These are phyloP conservation scores for Caenorhabditis virilis DNA, from an alignment of 2,888 invertebrate species.

Conservation along the genomic window DNA sequence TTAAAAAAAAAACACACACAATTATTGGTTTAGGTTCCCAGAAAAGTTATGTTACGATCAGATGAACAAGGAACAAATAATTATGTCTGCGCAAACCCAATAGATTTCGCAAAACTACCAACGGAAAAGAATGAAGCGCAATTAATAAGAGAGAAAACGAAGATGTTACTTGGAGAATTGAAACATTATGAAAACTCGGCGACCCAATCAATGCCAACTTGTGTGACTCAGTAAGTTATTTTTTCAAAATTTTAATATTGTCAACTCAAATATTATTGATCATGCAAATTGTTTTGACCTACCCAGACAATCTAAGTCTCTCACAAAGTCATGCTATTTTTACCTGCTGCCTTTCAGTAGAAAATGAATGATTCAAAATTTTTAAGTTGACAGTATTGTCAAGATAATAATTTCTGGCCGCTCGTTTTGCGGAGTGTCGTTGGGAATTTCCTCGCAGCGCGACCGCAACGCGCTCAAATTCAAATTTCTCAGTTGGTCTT, in stretches of 20 bases:
- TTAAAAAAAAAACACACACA: constrained; percentile 2
- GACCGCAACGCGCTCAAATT: too few species aligned
- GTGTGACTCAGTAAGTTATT: constrained; percentile 39
- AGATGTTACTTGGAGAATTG: constrained; percentile 49
- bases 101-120: constrained; percentile 33
- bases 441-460: too few species aligned
- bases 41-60: constrained; percentile 33
- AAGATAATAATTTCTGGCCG: too few species aligned
- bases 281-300: too few species aligned
- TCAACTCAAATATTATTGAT: too few species aligned
- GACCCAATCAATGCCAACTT: constrained; percentile 11
- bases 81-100: constrained; percentile 45
- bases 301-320: too few species aligned
- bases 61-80: constrained; percentile 31
- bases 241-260: background rate
- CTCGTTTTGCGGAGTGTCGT: too few species aligned
- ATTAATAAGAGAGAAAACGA: constrained; percentile 44
- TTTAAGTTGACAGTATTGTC: too few species aligned
- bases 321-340: too few species aligned
- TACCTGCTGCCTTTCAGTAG: too few species aligned
- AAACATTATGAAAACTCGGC: constrained; percentile 4
- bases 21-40: constrained; percentile 10
- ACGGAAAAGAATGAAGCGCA: constrained; percentile 39
- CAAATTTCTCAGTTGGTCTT: too few species aligned
- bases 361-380: too few species aligned